Base-by-base conservation (phyloP, 1,140 invertebrate genomes). In the Stegodyphus dumicola region DNA sequence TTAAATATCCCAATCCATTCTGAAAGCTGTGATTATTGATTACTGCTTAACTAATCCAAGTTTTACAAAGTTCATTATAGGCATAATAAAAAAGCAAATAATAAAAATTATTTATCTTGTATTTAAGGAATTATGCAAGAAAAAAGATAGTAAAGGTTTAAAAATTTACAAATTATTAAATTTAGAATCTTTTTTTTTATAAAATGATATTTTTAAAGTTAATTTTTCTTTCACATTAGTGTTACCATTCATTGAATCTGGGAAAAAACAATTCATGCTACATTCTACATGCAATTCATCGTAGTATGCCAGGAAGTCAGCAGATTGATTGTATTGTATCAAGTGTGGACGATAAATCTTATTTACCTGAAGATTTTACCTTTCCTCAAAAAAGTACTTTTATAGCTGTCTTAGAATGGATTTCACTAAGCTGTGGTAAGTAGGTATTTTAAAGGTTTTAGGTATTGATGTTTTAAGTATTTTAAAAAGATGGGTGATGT, bases 331-430 rank as follows among this genome's bases (percentile, higher is more conserved):
- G 87, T 79, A 85, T 91, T 53, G 86, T 91, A 80, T 66, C 80
- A 33, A 77, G 70, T 64, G 18, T 85, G 33, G 65, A 76, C 15
- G 64, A 56, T 18, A 85, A 69, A 51, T 76, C 81, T 6, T 49
- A 69, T 54, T 49, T 85, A 11, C 73, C 81, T 6, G 17, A 85
- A 3, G 74, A 70, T 13, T 6, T 69, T 4, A 17, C 64, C 15
- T 56, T 76, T n/a, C n/a, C 74, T 51, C 65, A 77, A n/a, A n/a
- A 4, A 60, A n/a, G 7, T 64, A 33, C 75, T 70, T 91, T 90
- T 89, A 88, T 91, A 7, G 91, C 89, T 49, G 87, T 91, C 0
- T 49, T 92, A 6, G 90, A 92, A 69, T 92, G 92, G 92, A 67
- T 92, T 18, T 91, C 90, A 13, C 88, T 92, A 53, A 83, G 76